These are phyloP conservation scores for Clanis bilineata DNA, from an alignment of 2,888 invertebrate species.

Conservation along the genomic window DNA sequence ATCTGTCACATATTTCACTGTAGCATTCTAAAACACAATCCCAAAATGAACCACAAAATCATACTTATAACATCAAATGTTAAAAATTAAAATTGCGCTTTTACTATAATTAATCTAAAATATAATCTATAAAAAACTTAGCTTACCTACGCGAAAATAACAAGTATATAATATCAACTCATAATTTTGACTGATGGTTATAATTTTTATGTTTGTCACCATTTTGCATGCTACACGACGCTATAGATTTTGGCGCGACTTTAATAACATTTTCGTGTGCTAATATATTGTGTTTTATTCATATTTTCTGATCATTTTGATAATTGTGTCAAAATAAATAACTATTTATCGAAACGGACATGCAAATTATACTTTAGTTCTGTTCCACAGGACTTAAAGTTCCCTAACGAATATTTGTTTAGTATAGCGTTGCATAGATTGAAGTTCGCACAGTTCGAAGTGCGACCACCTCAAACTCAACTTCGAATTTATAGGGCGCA, in stretches of 20 bases:
- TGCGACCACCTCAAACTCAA: neutral
- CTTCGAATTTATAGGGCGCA: too few relatives aligned
- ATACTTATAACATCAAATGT: slow-evolving; percentile 22
- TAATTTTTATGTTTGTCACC: neutral
- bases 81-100: slow-evolving; percentile 34
- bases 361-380: too few relatives aligned
- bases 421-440: neutral
- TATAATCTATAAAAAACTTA: slow-evolving; percentile 17
- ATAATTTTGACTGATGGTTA: slow-evolving; percentile 34
- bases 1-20: neutral
- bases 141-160: slow-evolving; percentile 31
- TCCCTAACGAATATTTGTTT: neutral
- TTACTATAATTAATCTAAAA: slow-evolving; percentile 30
- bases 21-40: neutral
- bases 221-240: neutral
- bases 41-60: slow-evolving; percentile 13
- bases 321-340: too few relatives aligned
- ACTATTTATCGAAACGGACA: too few relatives aligned
- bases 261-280: too few relatives aligned
- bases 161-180: slow-evolving; percentile 19
- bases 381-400: too few relatives aligned
- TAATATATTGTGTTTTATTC: too few relatives aligned
- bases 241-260: too few relatives aligned
- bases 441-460: neutral
- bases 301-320: too few relatives aligned